Evolutionary conservation across 2,797 vertebrate species (phyloP).

Genomic region (Ambastaia sidthimunki): DNA sequence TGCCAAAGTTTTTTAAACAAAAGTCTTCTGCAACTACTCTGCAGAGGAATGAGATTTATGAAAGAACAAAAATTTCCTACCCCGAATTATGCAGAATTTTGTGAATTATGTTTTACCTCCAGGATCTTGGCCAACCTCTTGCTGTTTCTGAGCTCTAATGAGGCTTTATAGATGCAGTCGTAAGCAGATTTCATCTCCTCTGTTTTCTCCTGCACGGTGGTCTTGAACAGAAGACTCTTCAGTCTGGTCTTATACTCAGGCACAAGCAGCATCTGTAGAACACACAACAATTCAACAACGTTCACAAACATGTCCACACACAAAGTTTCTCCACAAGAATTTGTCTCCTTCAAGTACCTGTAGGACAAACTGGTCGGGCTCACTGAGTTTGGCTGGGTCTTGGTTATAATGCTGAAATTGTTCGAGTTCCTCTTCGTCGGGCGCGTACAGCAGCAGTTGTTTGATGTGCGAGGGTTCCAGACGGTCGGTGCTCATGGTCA

Average conservation of each 20-base stretch:
- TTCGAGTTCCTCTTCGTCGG: conserved; percentile 91
- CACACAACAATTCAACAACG: conserved; percentile 4
- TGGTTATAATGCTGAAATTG: conserved; percentile 88
- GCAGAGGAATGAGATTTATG: too few relatives aligned
- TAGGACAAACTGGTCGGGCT: conserved; percentile 94
- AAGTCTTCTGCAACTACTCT: too few relatives aligned
- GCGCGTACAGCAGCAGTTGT: conserved; percentile 94
- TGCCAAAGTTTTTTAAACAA: not conserved
- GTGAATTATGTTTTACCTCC: conserved; percentile 79
- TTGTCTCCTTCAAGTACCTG: conserved; percentile 77
- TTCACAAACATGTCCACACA: not conserved
- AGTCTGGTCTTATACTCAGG: conserved; percentile 95
- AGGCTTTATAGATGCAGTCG: conserved; percentile 92
- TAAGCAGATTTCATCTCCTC: conserved; percentile 94
- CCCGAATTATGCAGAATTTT: too few relatives aligned
- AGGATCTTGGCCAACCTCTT: conserved; percentile 96
- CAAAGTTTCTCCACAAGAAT: not conserved
- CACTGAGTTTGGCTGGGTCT: conserved; percentile 89
- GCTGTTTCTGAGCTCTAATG: conserved; percentile 92
- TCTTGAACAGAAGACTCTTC: conserved; percentile 93
- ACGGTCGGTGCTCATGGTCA: conserved; percentile 90
- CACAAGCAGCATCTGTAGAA: conserved; percentile 88
- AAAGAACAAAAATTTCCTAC: too few relatives aligned
- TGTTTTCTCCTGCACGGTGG: conserved; percentile 92
- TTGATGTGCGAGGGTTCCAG: conserved; percentile 96